A percentile compares a stretch with the other conserved stretches of the same genome.
phyloP scores from a whole-genome alignment of 2,113 vertebrate species.

The Thymallus thymallus region DNA sequence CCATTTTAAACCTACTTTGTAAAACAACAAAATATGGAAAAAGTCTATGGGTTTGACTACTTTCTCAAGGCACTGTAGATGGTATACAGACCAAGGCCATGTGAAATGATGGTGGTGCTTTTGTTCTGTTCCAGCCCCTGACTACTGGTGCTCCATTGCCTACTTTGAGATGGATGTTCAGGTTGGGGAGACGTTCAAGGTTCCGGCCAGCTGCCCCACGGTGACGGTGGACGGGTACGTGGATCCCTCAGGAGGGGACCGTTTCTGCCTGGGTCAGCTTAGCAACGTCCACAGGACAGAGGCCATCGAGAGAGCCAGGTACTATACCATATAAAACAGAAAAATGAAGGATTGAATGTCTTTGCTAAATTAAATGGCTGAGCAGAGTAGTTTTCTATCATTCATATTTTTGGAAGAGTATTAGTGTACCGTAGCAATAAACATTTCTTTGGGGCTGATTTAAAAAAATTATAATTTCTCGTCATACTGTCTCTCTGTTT shows the following conservation, averaged over 20 bases:
- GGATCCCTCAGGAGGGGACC: constrained; percentile 94
- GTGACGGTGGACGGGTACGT: constrained; percentile 97
- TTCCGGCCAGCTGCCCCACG: constrained; percentile 92
- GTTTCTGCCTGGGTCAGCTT: constrained; percentile 94
- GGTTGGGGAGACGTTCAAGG: constrained; percentile 96
- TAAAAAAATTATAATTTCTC: background rate
- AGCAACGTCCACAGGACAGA: constrained; percentile 97
- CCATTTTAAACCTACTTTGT: no score
- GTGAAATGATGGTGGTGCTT: background rate
- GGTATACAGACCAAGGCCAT: background rate
- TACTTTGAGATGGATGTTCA: constrained; percentile 99
- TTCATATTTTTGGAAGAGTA: no score
- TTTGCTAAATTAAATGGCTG: no score
- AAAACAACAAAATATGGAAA: no score
- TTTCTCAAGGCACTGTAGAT: background rate
- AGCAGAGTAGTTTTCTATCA: no score
- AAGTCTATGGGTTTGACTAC: no score
- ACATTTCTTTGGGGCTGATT: background rate
- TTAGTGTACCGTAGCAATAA: no score
- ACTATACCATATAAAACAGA: background rate
- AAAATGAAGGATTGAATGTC: no score
- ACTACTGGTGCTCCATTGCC: constrained; percentile 98
- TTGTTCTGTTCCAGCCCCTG: constrained; percentile 78
- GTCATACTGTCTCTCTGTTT: background rate
- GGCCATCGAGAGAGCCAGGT: constrained; percentile 97